Evolutionary conservation across 2,113 vertebrate genomes (phyloP).

Genomic region (Puntigrus tetrazona): DNA sequence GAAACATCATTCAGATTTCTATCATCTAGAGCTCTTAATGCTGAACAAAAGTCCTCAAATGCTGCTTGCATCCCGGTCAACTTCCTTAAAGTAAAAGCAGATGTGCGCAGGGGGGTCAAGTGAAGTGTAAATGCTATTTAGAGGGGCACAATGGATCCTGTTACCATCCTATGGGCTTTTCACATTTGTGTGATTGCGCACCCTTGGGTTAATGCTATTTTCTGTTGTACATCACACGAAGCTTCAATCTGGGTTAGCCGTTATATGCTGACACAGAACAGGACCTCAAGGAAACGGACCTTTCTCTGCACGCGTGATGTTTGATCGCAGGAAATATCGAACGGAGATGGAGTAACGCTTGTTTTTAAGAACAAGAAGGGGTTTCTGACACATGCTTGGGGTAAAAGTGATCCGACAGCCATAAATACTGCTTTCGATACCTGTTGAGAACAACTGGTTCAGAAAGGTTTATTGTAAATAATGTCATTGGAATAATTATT

Average conservation of each 20-base stretch:
- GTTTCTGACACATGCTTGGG: too few species aligned
- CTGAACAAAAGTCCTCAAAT: not conserved
- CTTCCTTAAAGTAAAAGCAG: not conserved
- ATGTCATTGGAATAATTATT: too few species aligned
- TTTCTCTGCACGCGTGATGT: not conserved
- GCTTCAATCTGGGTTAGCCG: not conserved
- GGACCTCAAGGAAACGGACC: not conserved
- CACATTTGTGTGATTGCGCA: not conserved
- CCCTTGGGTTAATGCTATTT: not conserved
- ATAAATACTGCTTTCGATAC: not conserved
- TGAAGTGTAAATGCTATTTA: not conserved
- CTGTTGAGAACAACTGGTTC: too few species aligned
- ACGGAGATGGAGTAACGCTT: too few species aligned
- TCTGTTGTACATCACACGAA: not conserved
- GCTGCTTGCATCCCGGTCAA: not conserved
- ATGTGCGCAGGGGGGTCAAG: not conserved
- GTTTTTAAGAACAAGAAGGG: too few species aligned
- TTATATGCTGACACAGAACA: not conserved
- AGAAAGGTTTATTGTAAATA: too few species aligned
- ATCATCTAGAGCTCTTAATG: not conserved
- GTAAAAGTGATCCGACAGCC: not conserved
- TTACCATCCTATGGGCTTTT: not conserved
- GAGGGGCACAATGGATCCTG: not conserved
- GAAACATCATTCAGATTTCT: not conserved
- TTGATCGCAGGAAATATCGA: too few species aligned